Percentiles rank a stretch among this genome's conserved stretches.
Evolutionary conservation across 2,797 vertebrate genomes (phyloP).

Genomic region (Lithobates pipiens): DNA sequence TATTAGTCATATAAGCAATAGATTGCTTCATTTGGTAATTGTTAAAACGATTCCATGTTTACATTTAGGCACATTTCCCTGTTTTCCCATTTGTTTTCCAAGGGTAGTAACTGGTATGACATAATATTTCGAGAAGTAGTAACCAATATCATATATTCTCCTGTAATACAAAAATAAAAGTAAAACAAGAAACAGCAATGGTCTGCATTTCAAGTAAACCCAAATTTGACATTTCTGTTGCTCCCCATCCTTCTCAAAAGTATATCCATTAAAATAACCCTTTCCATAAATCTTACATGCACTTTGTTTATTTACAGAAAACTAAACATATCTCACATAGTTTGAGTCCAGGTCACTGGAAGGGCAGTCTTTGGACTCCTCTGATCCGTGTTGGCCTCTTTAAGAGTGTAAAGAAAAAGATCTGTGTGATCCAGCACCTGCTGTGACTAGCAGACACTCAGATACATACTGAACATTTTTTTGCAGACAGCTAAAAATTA

Average conservation of each 20-base stretch:
- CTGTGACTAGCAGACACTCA: constrained; percentile 91
- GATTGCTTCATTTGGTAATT: no score
- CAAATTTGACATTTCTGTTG: background rate
- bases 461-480: constrained; percentile 84
- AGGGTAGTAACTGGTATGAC: no score
- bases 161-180: background rate
- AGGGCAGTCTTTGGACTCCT: constrained; percentile 89
- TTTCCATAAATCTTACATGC: constrained; percentile 77
- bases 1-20: no score
- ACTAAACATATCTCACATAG: constrained; percentile 86
- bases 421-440: constrained; percentile 94
- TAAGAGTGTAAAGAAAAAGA: constrained; percentile 87
- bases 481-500: constrained; percentile 80
- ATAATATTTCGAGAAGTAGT: no score
- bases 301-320: constrained; percentile 82
- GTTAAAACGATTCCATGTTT: no score
- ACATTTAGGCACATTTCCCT: no score
- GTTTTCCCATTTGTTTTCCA: no score
- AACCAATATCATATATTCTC: background rate
- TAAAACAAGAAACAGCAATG: background rate
- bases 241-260: constrained; percentile 4
- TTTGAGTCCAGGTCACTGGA: constrained; percentile 89
- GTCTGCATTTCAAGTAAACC: background rate
- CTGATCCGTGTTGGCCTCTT: constrained; percentile 84
- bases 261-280: constrained; percentile 50